phyloP scores from a whole-genome alignment of 2,888 invertebrate species.

The Andrena chrysosceles region DNA sequence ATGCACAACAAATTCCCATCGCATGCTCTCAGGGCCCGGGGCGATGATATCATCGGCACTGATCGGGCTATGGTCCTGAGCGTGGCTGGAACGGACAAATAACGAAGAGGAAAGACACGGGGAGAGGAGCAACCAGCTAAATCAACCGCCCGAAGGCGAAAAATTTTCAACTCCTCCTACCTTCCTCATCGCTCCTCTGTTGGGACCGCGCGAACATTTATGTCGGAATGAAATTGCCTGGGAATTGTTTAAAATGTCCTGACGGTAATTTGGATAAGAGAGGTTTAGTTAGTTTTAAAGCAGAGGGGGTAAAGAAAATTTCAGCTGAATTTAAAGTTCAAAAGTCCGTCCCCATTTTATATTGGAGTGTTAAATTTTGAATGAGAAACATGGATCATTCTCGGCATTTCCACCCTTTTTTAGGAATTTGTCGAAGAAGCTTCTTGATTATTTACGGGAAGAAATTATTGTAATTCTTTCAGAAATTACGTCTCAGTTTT shows the following conservation, averaged over 20 bases:
- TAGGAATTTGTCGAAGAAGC: neutral
- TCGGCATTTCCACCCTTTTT: too few relatives aligned
- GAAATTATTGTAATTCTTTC: neutral
- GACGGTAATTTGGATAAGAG: neutral
- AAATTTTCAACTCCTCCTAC: constrained; percentile 30
- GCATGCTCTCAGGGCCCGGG: constrained; percentile 21
- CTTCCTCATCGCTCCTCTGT: neutral
- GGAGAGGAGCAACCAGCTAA: constrained; percentile 13
- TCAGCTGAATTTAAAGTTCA: too few relatives aligned
- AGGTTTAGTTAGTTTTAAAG: too few relatives aligned
- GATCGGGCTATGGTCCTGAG: constrained; percentile 24
- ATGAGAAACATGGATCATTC: too few relatives aligned
- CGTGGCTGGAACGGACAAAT: constrained; percentile 36
- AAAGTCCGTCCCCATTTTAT: too few relatives aligned
- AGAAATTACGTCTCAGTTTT: neutral
- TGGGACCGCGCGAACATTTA: neutral
- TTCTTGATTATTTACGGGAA: neutral
- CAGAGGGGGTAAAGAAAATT: too few relatives aligned
- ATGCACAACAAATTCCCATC: constrained; percentile 45
- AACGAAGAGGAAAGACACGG: constrained; percentile 47
- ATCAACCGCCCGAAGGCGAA: constrained; percentile 33
- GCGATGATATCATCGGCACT: constrained; percentile 41
- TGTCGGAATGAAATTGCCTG: neutral
- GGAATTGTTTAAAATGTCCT: neutral
- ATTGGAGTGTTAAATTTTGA: too few relatives aligned